Conservation (phyloP, 2,797 vertebrate genomes). For the Pangasius sanitwongsei region DNA sequence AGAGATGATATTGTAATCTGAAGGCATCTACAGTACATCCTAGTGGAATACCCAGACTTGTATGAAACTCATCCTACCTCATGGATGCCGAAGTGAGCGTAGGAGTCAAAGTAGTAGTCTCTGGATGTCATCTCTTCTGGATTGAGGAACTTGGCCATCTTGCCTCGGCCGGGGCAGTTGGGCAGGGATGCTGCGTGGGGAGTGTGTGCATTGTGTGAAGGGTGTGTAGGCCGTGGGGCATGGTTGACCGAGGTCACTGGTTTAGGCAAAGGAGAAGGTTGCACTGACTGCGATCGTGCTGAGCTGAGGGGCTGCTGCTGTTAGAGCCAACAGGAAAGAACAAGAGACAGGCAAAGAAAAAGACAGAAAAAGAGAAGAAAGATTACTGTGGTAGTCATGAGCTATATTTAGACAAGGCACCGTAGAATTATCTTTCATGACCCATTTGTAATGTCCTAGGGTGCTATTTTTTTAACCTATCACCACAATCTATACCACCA, state of each 20-base stretch:
- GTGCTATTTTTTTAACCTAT: background rate
- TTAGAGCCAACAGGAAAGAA: slow-evolving; percentile 38
- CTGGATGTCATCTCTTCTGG: slow-evolving; percentile 98
- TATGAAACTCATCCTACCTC: slow-evolving; percentile 80
- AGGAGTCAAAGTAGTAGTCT: slow-evolving; percentile 99
- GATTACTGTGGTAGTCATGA: slow-evolving; percentile 24
- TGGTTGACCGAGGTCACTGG: slow-evolving; percentile 85
- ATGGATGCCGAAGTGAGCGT: slow-evolving; percentile 97
- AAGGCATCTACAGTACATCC: background rate
- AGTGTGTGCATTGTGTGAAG: slow-evolving; percentile 77
- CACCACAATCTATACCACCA: background rate
- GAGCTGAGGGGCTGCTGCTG: slow-evolving; percentile 68
- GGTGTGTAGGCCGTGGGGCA: slow-evolving; percentile 74
- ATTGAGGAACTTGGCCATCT: slow-evolving; percentile 91
- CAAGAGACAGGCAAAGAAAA: background rate
- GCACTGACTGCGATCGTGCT: slow-evolving; percentile 80
- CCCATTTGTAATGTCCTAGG: slow-evolving; percentile 25
- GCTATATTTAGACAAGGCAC: slow-evolving; percentile 30
- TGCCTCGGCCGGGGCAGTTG: slow-evolving; percentile 88
- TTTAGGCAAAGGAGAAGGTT: slow-evolving; percentile 83
- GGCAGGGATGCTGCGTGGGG: slow-evolving; percentile 79
- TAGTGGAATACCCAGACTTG: background rate
- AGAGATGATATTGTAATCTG: background rate
- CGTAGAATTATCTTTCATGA: slow-evolving; percentile 14
- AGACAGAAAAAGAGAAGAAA: slow-evolving; percentile 9